Evolutionary conservation across 35 echinoderm and acorn worm species (phyloP).

Genomic region (Ophioderma brevispina): DNA sequence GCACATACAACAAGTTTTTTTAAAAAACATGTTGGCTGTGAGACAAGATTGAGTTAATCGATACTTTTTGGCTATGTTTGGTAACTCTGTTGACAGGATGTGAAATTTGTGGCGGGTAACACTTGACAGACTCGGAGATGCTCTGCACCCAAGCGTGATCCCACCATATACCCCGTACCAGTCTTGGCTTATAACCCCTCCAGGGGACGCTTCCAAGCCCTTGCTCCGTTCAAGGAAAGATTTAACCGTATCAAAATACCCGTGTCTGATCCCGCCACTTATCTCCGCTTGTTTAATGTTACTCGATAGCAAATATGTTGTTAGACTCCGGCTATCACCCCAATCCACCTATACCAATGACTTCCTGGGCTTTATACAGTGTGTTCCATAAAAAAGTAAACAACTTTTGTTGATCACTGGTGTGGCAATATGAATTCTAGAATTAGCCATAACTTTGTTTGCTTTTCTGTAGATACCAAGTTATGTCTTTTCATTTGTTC

Average conservation of each 20-base stretch:
- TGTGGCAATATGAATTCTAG: too few relatives aligned
- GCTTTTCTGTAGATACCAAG: too few relatives aligned
- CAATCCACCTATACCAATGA: not conserved
- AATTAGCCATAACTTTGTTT: too few relatives aligned
- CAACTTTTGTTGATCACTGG: too few relatives aligned
- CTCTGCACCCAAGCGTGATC: not conserved
- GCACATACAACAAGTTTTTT: too few relatives aligned
- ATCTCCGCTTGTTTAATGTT: constrained; percentile 4
- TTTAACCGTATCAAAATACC: constrained; percentile 9
- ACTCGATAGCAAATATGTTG: constrained; percentile 10
- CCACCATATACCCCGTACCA: not conserved
- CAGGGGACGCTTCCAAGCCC: not conserved
- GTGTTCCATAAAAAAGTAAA: not conserved
- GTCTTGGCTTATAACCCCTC: not conserved
- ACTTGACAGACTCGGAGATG: not conserved
- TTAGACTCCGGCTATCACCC: constrained; percentile 6
- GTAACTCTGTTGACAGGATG: constrained; percentile 1
- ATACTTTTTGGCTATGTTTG: not conserved
- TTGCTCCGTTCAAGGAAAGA: constrained; percentile 1
- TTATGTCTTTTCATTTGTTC: too few relatives aligned
- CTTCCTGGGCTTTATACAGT: not conserved
- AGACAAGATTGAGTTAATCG: not conserved
- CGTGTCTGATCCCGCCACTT: constrained; percentile 11
- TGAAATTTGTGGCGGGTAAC: not conserved
- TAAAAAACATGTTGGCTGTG: not conserved